Evolutionary conservation across 2,888 invertebrate genomes (phyloP).

Genomic region (Plagodis pulveraria): DNA sequence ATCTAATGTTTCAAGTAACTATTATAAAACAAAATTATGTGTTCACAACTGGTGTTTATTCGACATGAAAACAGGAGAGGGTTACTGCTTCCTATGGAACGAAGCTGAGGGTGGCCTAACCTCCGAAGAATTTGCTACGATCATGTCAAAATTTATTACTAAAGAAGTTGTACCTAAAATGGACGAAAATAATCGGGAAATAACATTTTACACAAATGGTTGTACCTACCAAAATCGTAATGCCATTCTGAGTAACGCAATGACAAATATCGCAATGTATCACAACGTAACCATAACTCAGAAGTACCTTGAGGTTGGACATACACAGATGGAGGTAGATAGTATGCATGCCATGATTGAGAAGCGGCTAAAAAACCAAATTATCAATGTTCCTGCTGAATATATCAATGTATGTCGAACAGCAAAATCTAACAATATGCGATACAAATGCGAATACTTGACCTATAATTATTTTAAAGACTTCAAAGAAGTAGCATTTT

Average conservation of each 20-base stretch:
- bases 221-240: conserved; percentile 9
- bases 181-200: background rate
- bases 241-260: background rate
- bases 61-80: background rate
- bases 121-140: too few relatives aligned
- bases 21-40: conserved; percentile 1
- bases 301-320: conserved; percentile 1
- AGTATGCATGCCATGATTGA: conserved; percentile 1
- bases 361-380: too few relatives aligned
- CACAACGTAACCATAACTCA: conserved; percentile 1
- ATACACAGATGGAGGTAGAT: conserved; percentile 2
- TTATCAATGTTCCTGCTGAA: too few relatives aligned
- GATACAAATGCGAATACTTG: too few relatives aligned
- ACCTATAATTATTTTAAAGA: too few relatives aligned
- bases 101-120: too few relatives aligned
- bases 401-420: too few relatives aligned
- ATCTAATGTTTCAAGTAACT: background rate
- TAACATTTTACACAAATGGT: background rate
- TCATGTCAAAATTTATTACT: too few relatives aligned
- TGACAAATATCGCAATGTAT: background rate
- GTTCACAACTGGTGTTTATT: conserved; percentile 1
- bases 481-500: too few relatives aligned
- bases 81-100: background rate
- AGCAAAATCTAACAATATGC: too few relatives aligned
- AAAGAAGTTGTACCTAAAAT: background rate